phyloP scores from a whole-genome alignment of 2,113 vertebrate species.

The Anguilla japonica region DNA sequence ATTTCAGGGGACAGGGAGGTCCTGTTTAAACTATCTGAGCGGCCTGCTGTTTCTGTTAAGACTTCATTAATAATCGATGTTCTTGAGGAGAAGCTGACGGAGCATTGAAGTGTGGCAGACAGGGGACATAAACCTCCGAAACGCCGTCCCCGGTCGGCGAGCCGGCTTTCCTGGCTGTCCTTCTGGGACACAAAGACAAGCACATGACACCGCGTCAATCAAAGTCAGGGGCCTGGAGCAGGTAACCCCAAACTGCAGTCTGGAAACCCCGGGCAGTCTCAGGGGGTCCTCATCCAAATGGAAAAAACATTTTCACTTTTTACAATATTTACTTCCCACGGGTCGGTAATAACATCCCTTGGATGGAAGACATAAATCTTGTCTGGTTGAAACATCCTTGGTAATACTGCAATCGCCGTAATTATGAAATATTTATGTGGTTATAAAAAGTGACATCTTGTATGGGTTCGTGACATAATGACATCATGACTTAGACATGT shows the following conservation, averaged over 20 bases:
- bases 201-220: not conserved
- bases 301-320: not conserved
- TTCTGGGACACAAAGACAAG: not conserved
- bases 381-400: not conserved
- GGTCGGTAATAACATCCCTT: not conserved
- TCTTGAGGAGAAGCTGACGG: not conserved
- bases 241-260: not conserved
- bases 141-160: too few relatives aligned
- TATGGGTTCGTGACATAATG: not conserved
- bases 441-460: not conserved
- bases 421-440: not conserved
- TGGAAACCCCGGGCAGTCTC: too few relatives aligned
- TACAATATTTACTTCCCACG: not conserved
- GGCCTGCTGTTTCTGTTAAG: not conserved
- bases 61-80: constrained; percentile 28
- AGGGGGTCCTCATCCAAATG: not conserved
- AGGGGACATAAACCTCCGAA: not conserved
- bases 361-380: not conserved
- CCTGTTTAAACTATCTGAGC: not conserved
- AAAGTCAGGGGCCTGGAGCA: not conserved
- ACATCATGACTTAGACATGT: too few relatives aligned
- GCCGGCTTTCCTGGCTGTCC: not conserved
- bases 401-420: not conserved
- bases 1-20: not conserved
- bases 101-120: not conserved